phyloP scores from a whole-genome alignment of 2,888 invertebrate genomes.

The Macrophya alboannulata region DNA sequence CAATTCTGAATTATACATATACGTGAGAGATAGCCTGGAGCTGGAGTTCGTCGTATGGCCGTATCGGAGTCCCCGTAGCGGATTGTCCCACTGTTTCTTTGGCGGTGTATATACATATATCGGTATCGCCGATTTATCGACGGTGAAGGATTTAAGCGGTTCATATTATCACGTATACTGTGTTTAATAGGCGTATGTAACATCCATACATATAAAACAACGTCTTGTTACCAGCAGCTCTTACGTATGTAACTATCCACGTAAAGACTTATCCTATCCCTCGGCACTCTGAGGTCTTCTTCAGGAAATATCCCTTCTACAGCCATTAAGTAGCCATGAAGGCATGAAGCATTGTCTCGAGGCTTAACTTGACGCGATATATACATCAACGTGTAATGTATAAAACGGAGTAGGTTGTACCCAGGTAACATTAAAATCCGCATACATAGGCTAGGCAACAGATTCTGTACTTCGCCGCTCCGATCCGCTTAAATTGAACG shows the following conservation, averaged over 20 bases:
- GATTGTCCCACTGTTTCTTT: slow-evolving; percentile 74
- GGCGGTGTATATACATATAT: slow-evolving; percentile 58
- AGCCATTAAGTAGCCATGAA: slow-evolving; percentile 37
- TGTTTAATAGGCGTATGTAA: slow-evolving; percentile 1
- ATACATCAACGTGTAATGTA: neutral
- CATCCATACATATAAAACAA: neutral
- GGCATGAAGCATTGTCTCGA: slow-evolving; percentile 31
- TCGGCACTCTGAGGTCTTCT: slow-evolving; percentile 25
- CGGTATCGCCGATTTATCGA: slow-evolving; percentile 50
- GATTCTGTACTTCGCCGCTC: neutral
- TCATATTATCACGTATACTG: slow-evolving; percentile 27
- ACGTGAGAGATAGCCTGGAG: slow-evolving; percentile 69
- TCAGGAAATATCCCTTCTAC: slow-evolving; percentile 16
- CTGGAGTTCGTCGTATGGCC: slow-evolving; percentile 49
- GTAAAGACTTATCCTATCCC: neutral
- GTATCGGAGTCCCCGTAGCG: slow-evolving; percentile 48
- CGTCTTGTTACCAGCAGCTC: neutral
- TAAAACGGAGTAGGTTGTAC: neutral
- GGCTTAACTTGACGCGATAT: slow-evolving; percentile 14
- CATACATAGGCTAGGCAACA: neutral
- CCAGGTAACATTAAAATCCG: slow-evolving; percentile 30
- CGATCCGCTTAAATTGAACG: slow-evolving; percentile 29
- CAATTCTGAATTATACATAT: slow-evolving; percentile 78
- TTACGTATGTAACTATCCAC: neutral
- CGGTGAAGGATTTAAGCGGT: slow-evolving; percentile 22